phyloP scores from a whole-genome alignment of 2,888 invertebrate species.

The Pseudococcus longispinus region DNA sequence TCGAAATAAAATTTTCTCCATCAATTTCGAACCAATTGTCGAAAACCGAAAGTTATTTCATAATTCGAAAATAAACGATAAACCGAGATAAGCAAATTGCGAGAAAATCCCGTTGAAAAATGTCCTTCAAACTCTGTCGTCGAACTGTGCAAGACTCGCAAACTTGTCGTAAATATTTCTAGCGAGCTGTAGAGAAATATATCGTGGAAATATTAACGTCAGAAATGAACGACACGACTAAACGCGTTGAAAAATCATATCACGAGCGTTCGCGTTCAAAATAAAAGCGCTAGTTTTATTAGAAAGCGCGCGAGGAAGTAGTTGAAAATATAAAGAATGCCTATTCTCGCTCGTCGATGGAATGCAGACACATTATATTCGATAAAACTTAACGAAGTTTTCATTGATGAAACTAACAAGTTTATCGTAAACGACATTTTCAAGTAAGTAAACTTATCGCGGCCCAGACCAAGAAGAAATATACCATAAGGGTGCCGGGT shows the following conservation, averaged over 20 bases:
- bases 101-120: not conserved
- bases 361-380: slow-evolving; percentile 29
- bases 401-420: slow-evolving; percentile 43
- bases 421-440: slow-evolving; percentile 46
- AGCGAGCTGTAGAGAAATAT: not conserved
- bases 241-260: slow-evolving; percentile 28
- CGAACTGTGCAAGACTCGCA: not conserved
- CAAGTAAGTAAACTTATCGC: slow-evolving; percentile 33
- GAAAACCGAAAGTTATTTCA: not conserved
- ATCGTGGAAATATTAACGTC: slow-evolving; percentile 9
- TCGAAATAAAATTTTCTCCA: no score
- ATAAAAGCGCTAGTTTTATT: not conserved
- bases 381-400: slow-evolving; percentile 40
- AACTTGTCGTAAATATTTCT: not conserved
- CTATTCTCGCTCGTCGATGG: slow-evolving; percentile 21
- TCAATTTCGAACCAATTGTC: not conserved
- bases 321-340: slow-evolving; percentile 23
- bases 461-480: not conserved
- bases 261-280: slow-evolving; percentile 1
- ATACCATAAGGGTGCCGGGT: slow-evolving; percentile 1
- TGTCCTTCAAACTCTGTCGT: not conserved
- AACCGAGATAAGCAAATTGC: not conserved
- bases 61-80: not conserved
- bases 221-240: slow-evolving; percentile 7
- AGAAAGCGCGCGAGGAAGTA: not conserved